These are phyloP conservation scores for Cryptosula pallasiana DNA, from an alignment of 2,888 invertebrate species.

Conservation along the genomic window DNA sequence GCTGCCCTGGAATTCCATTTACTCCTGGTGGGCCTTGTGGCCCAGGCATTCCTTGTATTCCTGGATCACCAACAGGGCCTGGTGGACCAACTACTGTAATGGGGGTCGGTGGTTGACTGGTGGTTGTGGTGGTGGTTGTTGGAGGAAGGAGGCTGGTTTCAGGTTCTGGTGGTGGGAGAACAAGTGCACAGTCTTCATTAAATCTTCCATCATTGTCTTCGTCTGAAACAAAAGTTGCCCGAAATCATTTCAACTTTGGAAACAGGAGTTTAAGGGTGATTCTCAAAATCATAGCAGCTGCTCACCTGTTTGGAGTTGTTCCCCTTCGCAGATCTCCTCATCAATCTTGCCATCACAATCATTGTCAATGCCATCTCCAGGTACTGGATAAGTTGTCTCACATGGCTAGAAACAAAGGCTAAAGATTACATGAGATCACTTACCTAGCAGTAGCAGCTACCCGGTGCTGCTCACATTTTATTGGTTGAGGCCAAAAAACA, in stretches of 20 bases:
- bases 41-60: not conserved
- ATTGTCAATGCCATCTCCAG: constrained; percentile 23
- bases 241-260: no score
- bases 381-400: constrained; percentile 14
- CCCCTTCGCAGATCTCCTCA: constrained; percentile 18
- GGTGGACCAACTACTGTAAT: constrained; percentile 9
- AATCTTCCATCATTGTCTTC: constrained; percentile 10
- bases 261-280: no score
- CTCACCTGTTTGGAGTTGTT: not conserved
- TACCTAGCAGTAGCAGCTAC: no score
- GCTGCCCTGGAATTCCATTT: constrained; percentile 20
- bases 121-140: not conserved
- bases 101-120: not conserved
- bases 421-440: no score
- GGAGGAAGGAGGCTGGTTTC: not conserved
- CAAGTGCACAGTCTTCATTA: constrained; percentile 11
- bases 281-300: no score
- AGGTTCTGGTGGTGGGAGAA: not conserved
- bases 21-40: constrained; percentile 14
- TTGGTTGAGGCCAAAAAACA: no score
- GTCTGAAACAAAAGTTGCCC: not conserved
- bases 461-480: no score
- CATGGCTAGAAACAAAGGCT: constrained; percentile 14
- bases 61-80: constrained; percentile 8
- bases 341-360: constrained; percentile 24